Base-by-base conservation (phyloP, 2,797 vertebrate species). In the Jordanella pulchra region DNA sequence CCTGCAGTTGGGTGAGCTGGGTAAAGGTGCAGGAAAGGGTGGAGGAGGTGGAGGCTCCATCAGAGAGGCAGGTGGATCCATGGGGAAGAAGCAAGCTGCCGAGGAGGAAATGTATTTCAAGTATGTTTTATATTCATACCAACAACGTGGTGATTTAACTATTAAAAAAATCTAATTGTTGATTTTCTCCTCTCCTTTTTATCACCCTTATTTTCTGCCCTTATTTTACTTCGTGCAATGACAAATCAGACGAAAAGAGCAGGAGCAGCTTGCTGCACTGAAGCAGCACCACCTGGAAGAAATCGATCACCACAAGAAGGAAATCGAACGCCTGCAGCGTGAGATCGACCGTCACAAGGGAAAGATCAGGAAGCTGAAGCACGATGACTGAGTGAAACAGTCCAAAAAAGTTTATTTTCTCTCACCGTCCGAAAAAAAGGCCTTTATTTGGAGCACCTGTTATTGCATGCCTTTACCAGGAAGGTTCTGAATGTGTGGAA, bases 81-180 rank as follows among this genome's bases (percentile, higher is more conserved):
- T 98, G 75, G 96, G 96, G 0, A 96, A 95, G 86, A 96, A 88
- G 76, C 87, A 97, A 83, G 95, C 95, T 0, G 97, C 96, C 0
- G 94, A 96, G 80, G 97, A 98, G 89, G 97, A 98, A 79, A 93
- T 95, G 71, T 98, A 97, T 84, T 99, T 99, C 91, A 97, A 87
- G 97, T 99, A 93, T 87, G 94, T 78, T 35, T 63, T 5, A n/a
- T 0, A 69, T 67, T 69, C 54, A 17, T n/a, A 45, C 12, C 21
- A 63, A 23, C 15, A 7, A 61, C 23, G 60, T 68, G 7, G 42
- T 4, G 2, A 14, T 23, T 50, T n/a, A 3, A 66, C 13, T 17
- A 48, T 10, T 25, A 21, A 15, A 39, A n/a, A 25, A 25, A 18
- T 35, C n/a, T 42, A 50, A 58, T 39, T 23, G 42, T 35, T 50